These are phyloP conservation scores for Noctuana brunneofusca DNA, from an alignment of 2,888 invertebrate genomes.

Conservation along the genomic window DNA sequence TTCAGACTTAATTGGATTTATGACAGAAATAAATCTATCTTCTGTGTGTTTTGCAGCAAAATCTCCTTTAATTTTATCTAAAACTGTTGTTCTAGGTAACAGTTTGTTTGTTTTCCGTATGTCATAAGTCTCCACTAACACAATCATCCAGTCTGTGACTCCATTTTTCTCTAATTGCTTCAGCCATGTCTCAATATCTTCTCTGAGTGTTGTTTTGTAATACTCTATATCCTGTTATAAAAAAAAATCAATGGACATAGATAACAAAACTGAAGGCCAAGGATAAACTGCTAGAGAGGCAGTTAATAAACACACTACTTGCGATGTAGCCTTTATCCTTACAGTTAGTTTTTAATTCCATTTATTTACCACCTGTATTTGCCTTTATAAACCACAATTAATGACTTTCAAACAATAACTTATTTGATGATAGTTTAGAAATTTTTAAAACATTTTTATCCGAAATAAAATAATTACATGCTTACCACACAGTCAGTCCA, in stretches of 20 bases:
- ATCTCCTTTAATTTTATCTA: constrained; percentile 96
- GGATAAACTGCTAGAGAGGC: too few relatives aligned
- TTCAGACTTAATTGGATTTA: constrained; percentile 95
- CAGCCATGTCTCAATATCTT: constrained; percentile 95
- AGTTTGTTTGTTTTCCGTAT: constrained; percentile 95
- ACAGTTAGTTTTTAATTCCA: too few relatives aligned
- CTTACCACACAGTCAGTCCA: constrained; percentile 92
- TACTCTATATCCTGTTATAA: constrained; percentile 91
- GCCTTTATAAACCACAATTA: too few relatives aligned
- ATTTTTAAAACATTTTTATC: background rate
- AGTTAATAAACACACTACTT: too few relatives aligned
- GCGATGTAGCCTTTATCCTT: too few relatives aligned
- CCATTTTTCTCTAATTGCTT: constrained; percentile 88
- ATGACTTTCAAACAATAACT: too few relatives aligned
- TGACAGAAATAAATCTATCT: constrained; percentile 93
- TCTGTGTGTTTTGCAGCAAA: constrained; percentile 94
- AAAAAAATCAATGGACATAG: background rate
- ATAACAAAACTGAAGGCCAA: background rate
- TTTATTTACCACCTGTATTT: too few relatives aligned
- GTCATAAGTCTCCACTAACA: constrained; percentile 95
- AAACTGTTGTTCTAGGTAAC: constrained; percentile 94
- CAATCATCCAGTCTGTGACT: constrained; percentile 95
- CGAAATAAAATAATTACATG: constrained; percentile 4
- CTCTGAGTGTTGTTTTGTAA: constrained; percentile 93
- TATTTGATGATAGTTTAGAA: too few relatives aligned